phyloP scores from a whole-genome alignment of 2,888 invertebrate genomes.

The Tridacna gigas region DNA sequence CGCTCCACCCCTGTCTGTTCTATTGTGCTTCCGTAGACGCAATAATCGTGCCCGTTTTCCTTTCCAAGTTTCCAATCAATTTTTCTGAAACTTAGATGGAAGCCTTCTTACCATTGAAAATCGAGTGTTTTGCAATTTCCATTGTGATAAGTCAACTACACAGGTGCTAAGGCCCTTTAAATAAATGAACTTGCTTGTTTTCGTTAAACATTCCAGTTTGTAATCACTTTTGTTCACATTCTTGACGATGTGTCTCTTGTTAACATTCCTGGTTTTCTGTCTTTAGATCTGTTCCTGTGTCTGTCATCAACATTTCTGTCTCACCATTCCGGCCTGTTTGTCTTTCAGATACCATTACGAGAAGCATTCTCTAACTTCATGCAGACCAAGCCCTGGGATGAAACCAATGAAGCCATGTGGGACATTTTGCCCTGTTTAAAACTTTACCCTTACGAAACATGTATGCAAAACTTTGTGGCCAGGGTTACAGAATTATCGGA shows the following conservation, averaged over 20 bases:
- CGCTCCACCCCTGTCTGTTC: too few species aligned
- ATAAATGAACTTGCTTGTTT: too few species aligned
- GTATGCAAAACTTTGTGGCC: conserved; percentile 48
- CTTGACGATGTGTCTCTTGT: not conserved
- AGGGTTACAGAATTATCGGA: conserved; percentile 51
- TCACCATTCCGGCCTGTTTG: not conserved
- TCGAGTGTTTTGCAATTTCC: too few species aligned
- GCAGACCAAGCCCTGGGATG: conserved; percentile 42
- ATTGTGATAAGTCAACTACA: too few species aligned
- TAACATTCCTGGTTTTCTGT: not conserved
- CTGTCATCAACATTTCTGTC: not conserved
- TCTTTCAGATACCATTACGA: conserved; percentile 43
- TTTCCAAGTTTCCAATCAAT: too few species aligned
- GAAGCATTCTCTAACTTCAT: conserved; percentile 40
- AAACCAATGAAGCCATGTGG: conserved; percentile 33
- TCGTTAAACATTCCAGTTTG: too few species aligned
- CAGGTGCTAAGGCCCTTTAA: too few species aligned
- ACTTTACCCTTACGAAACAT: conserved; percentile 47
- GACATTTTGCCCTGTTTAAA: conserved; percentile 42
- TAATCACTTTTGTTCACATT: not conserved
- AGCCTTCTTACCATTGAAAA: too few species aligned
- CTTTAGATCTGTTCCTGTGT: not conserved
- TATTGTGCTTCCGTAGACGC: too few species aligned
- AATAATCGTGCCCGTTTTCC: too few species aligned
- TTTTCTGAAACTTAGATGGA: too few species aligned